A percentile compares a stretch with the other conserved stretches of the same genome.
Evolutionary conservation across 1,140 invertebrate species (phyloP).

Genomic region (Harpegnathos saltator): DNA sequence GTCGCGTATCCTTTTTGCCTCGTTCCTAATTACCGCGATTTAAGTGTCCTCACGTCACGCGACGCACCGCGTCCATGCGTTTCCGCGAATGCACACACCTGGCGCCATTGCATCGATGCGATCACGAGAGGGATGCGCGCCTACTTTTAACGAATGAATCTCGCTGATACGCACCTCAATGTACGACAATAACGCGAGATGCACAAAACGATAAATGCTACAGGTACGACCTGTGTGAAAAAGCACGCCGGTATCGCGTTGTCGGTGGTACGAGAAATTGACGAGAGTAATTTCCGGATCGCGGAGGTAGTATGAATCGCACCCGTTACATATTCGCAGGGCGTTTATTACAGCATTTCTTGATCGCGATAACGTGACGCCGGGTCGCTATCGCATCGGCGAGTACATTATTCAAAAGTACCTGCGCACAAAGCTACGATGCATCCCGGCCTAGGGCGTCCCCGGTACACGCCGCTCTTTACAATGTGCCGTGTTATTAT

Average conservation of each 20-base stretch:
- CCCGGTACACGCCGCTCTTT: slow-evolving; percentile 56
- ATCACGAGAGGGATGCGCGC: slow-evolving; percentile 2
- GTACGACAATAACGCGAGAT: not conserved
- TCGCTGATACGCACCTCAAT: not conserved
- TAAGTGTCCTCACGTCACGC: slow-evolving; percentile 67
- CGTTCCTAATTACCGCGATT: slow-evolving; percentile 69
- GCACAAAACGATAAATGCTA: not conserved
- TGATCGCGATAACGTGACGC: slow-evolving; percentile 55
- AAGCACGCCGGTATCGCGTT: not conserved
- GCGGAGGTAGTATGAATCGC: not conserved
- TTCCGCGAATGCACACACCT: slow-evolving; percentile 14
- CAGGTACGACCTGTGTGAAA: not conserved
- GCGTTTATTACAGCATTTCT: slow-evolving; percentile 42
- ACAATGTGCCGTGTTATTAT: slow-evolving; percentile 67
- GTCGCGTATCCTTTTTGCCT: slow-evolving; percentile 39
- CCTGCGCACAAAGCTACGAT: slow-evolving; percentile 44
- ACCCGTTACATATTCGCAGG: slow-evolving; percentile 11
- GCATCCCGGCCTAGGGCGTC: slow-evolving; percentile 28
- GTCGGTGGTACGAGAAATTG: not conserved
- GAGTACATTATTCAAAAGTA: slow-evolving; percentile 63
- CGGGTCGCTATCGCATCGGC: slow-evolving; percentile 47
- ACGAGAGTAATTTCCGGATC: not conserved
- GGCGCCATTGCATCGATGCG: not conserved
- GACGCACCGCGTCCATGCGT: slow-evolving; percentile 44
- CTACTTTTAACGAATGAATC: not conserved